Conservation (phyloP, 1,140 invertebrate species). For the Nasonia giraulti region DNA sequence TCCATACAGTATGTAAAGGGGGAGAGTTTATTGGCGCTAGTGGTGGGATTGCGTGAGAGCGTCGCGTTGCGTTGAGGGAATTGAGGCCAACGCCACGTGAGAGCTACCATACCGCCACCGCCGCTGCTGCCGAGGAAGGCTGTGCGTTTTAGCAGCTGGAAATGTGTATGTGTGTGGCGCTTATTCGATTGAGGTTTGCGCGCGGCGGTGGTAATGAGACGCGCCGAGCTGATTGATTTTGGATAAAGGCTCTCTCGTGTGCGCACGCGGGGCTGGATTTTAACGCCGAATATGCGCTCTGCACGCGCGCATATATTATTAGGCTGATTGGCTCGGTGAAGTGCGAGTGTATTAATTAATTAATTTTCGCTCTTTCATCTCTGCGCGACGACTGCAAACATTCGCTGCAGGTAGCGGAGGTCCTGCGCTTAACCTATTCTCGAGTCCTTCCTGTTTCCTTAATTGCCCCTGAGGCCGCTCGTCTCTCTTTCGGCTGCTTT, state of each 20-base stretch:
- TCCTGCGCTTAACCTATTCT: not conserved
- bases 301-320: not conserved
- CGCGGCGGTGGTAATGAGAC: constrained; percentile 12
- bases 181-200: constrained; percentile 32
- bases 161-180: not conserved
- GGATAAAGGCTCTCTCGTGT: not conserved
- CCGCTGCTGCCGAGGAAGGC: too few relatives aligned
- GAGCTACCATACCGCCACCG: not conserved
- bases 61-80: not conserved
- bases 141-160: not conserved
- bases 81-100: not conserved
- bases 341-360: constrained; percentile 10
- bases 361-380: constrained; percentile 35
- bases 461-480: constrained; percentile 17
- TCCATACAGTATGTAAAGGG: not conserved
- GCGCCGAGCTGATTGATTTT: not conserved
- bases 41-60: not conserved
- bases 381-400: not conserved
- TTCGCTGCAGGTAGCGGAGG: not conserved
- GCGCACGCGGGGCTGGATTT: not conserved
- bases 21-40: not conserved
- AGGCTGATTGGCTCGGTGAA: not conserved
- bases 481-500: not conserved
- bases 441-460: constrained; percentile 11
- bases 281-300: too few relatives aligned